Evolutionary conservation across 1,140 invertebrate genomes (phyloP).

Genomic region (Drosophila jambulina): DNA sequence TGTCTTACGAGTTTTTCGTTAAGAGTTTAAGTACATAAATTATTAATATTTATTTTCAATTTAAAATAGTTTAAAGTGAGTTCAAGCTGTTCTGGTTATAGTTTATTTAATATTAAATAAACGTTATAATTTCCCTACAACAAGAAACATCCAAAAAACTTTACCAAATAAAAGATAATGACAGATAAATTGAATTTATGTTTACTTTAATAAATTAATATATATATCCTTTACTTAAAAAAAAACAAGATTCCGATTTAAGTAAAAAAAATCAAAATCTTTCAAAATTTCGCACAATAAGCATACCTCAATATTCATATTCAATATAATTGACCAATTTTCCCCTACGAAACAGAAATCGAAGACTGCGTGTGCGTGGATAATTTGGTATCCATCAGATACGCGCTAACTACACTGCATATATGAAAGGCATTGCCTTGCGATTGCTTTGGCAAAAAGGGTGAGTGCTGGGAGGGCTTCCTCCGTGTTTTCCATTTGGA

Average conservation of each 20-base stretch:
- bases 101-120: neutral
- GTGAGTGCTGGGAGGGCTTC: constrained; percentile 16
- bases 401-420: constrained; percentile 48
- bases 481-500: constrained; percentile 5
- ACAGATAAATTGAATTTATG: too few relatives aligned
- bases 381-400: constrained; percentile 63
- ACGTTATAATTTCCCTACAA: neutral
- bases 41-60: neutral
- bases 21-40: neutral
- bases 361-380: constrained; percentile 25
- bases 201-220: too few relatives aligned
- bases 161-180: too few relatives aligned
- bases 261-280: neutral
- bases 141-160: neutral
- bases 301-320: neutral
- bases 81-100: neutral
- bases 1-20: neutral
- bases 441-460: constrained; percentile 30
- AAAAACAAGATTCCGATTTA: neutral
- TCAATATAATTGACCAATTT: neutral
- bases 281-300: neutral
- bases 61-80: neutral
- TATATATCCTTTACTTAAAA: neutral
- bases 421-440: constrained; percentile 56
- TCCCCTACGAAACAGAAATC: neutral